phyloP scores from a whole-genome alignment of 2,888 invertebrate species.

The Rhagonycha lutea region DNA sequence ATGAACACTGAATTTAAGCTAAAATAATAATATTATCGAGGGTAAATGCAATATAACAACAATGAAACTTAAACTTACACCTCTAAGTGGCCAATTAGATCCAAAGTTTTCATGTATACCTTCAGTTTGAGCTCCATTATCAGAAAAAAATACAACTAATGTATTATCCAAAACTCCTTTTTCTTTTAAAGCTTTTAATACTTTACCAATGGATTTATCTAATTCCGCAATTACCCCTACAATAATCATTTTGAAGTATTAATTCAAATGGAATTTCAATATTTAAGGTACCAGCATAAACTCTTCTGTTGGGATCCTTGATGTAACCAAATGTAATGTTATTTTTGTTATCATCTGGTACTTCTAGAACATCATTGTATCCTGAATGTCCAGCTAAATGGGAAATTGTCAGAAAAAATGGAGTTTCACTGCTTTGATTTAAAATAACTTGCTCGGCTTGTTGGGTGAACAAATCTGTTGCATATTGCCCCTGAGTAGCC shows the following conservation, averaged over 20 bases:
- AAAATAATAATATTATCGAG: not conserved
- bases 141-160: slow-evolving; percentile 83
- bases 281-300: slow-evolving; percentile 70
- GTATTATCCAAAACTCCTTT: slow-evolving; percentile 78
- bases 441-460: slow-evolving; percentile 68
- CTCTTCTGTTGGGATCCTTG: slow-evolving; percentile 64
- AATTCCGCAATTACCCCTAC: slow-evolving; percentile 3
- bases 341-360: slow-evolving; percentile 62
- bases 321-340: slow-evolving; percentile 71
- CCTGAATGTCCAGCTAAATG: slow-evolving; percentile 80
- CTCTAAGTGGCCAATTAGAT: slow-evolving; percentile 82
- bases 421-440: slow-evolving; percentile 61
- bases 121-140: slow-evolving; percentile 82
- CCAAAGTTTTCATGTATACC: slow-evolving; percentile 74
- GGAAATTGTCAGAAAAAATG: slow-evolving; percentile 77
- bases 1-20: slow-evolving; percentile 75
- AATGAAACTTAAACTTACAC: slow-evolving; percentile 58
- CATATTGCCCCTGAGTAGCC: slow-evolving; percentile 63
- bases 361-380: slow-evolving; percentile 70
- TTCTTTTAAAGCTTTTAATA: slow-evolving; percentile 68
- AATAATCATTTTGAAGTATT: not conserved
- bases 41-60: not conserved
- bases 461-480: slow-evolving; percentile 71
- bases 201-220: slow-evolving; percentile 81
- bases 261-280: not conserved